Conservation (phyloP, 2,888 invertebrate species). For the Tenthredo distinguenda region DNA sequence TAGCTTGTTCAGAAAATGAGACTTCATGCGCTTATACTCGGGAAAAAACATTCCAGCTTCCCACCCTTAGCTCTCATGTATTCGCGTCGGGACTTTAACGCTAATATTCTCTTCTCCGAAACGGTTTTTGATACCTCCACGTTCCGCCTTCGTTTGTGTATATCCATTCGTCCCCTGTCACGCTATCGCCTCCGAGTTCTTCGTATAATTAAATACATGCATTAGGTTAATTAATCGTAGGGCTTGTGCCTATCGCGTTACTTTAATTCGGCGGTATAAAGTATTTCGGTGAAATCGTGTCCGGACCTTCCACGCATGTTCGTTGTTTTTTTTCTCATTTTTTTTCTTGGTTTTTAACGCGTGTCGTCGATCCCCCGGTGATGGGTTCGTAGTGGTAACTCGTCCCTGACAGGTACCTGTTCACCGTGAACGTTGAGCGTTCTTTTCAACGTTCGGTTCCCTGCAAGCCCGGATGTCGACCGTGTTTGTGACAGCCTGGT, state of each 20-base stretch:
- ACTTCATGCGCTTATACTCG: neutral
- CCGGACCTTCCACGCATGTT: neutral
- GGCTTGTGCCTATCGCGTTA: neutral
- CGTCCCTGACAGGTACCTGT: conserved; percentile 9
- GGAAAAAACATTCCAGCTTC: neutral
- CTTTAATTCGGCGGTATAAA: neutral
- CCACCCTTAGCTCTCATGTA: neutral
- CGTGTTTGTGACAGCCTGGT: conserved; percentile 29
- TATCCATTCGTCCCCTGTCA: conserved; percentile 6
- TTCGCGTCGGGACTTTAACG: neutral
- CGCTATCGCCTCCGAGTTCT: neutral
- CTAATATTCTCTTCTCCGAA: neutral
- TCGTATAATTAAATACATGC: conserved; percentile 23
- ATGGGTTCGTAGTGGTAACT: neutral
- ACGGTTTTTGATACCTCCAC: neutral
- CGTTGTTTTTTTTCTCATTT: neutral
- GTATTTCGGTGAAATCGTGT: neutral
- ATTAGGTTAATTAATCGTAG: conserved; percentile 22
- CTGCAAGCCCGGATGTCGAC: conserved; percentile 10
- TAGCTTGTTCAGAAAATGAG: neutral
- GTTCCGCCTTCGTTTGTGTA: neutral
- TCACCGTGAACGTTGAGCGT: conserved; percentile 6
- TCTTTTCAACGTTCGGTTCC: conserved; percentile 14
- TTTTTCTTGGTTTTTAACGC: neutral
- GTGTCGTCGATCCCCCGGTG: neutral